Percentiles rank a stretch among this genome's conserved stretches.
These are phyloP conservation scores for Amorpha juglandis DNA, from an alignment of 2,888 invertebrate species.

Conservation along the genomic window DNA sequence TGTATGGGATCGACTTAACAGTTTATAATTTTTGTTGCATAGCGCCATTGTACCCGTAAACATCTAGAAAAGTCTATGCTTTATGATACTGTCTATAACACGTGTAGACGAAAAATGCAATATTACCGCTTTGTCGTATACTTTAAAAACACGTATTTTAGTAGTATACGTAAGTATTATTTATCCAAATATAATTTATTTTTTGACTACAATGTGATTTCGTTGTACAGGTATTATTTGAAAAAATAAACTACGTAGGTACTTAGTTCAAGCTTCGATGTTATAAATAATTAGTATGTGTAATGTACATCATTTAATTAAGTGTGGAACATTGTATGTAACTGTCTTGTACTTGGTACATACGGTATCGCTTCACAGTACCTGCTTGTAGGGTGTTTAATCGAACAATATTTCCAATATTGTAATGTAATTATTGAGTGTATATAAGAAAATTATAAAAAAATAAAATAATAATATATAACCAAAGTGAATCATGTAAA, in stretches of 20 bases:
- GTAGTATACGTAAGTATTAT: constrained; percentile 15
- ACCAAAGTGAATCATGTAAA: constrained; percentile 26
- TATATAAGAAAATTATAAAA: constrained; percentile 24
- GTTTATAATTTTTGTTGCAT: constrained; percentile 8
- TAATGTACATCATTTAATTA: constrained; percentile 8
- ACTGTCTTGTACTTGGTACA: constrained; percentile 33
- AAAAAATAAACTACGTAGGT: not conserved
- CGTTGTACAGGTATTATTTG: constrained; percentile 8
- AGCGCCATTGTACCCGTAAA: not conserved
- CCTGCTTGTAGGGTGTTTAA: constrained; percentile 69
- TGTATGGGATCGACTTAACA: not conserved
- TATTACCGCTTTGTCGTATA: constrained; percentile 10
- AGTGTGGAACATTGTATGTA: constrained; percentile 12
- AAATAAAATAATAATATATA: constrained; percentile 23
- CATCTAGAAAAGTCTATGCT: constrained; percentile 6
- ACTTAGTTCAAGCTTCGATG: constrained; percentile 20
- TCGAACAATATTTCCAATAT: constrained; percentile 62
- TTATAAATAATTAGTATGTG: constrained; percentile 3
- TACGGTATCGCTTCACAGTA: constrained; percentile 65
- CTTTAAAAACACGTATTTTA: constrained; percentile 14
- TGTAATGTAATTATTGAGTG: constrained; percentile 31
- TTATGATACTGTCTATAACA: constrained; percentile 2
- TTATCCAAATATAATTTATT: constrained; percentile 21
- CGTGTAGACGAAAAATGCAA: constrained; percentile 1
- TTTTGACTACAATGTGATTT: constrained; percentile 13